Percentiles rank a stretch among this genome's conserved stretches.
Evolutionary conservation across 2,113 vertebrate species (phyloP).

Genomic region (Apaloderma vittatum): DNA sequence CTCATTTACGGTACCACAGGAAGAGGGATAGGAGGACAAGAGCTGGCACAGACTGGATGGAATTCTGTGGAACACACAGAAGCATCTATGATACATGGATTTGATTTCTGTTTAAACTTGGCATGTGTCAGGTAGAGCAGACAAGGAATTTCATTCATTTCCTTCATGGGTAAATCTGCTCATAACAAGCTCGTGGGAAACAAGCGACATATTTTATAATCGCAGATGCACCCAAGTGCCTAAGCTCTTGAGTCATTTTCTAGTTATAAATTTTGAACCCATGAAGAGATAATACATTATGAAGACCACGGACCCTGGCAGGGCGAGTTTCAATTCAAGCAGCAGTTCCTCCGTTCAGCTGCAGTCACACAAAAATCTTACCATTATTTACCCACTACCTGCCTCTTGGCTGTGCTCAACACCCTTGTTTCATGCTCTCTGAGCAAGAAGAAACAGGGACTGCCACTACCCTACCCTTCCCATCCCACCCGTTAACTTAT

Average conservation of each 20-base stretch:
- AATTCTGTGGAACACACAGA: neutral
- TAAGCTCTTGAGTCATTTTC: neutral
- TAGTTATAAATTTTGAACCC: neutral
- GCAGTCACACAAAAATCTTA: neutral
- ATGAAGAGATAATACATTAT: neutral
- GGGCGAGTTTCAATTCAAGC: neutral
- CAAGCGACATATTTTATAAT: fast-evolving
- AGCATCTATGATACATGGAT: fast-evolving
- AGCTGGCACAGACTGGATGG: neutral
- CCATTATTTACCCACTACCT: neutral
- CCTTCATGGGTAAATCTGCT: neutral
- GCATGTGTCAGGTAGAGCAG: neutral
- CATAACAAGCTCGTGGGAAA: fast-evolving
- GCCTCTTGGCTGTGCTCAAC: neutral
- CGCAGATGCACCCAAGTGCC: neutral
- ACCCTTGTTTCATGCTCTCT: neutral
- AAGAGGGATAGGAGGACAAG: neutral
- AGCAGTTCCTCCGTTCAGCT: neutral
- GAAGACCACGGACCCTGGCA: neutral
- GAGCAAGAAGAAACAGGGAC: neutral
- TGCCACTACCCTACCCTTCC: neutral
- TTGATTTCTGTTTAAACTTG: neutral
- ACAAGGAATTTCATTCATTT: neutral
- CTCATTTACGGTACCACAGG: neutral
- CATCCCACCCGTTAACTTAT: too few relatives aligned